A percentile compares a stretch with the other conserved stretches of the same genome.
phyloP scores from a whole-genome alignment of 1,140 invertebrate genomes.

The Anadara kagoshimensis region DNA sequence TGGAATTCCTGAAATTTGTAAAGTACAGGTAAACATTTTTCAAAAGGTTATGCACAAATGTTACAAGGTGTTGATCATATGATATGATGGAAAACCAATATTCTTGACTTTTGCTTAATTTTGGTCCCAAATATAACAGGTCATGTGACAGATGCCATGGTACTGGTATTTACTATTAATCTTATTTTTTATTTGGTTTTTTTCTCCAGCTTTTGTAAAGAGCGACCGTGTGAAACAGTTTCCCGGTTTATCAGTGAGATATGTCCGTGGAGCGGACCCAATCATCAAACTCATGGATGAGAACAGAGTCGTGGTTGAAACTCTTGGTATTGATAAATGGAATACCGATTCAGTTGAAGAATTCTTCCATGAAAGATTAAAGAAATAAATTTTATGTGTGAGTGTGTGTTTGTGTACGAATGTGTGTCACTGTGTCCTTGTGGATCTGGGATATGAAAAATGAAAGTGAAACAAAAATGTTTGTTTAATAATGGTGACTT shows the following conservation, averaged over 20 bases:
- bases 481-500: too few relatives aligned
- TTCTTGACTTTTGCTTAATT: too few relatives aligned
- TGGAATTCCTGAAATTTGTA: too few relatives aligned
- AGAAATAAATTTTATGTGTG: constrained; percentile 45
- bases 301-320: constrained; percentile 72
- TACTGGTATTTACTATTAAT: background rate
- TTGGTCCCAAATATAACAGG: too few relatives aligned
- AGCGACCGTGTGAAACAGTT: constrained; percentile 90
- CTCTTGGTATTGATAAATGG: constrained; percentile 96
- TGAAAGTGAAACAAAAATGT: too few relatives aligned
- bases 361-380: constrained; percentile 90
- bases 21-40: too few relatives aligned
- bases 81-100: too few relatives aligned
- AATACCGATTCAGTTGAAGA: constrained; percentile 97
- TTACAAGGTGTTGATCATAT: too few relatives aligned
- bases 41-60: too few relatives aligned
- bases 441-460: too few relatives aligned
- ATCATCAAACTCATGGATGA: constrained; percentile 91
- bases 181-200: constrained; percentile 29
- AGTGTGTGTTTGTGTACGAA: too few relatives aligned
- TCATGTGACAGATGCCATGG: background rate
- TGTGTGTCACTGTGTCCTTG: too few relatives aligned
- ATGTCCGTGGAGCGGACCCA: constrained; percentile 92
- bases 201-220: constrained; percentile 90
- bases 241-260: constrained; percentile 90